Conservation (phyloP, 2,113 vertebrate species). For the Crypturellus undulatus region DNA sequence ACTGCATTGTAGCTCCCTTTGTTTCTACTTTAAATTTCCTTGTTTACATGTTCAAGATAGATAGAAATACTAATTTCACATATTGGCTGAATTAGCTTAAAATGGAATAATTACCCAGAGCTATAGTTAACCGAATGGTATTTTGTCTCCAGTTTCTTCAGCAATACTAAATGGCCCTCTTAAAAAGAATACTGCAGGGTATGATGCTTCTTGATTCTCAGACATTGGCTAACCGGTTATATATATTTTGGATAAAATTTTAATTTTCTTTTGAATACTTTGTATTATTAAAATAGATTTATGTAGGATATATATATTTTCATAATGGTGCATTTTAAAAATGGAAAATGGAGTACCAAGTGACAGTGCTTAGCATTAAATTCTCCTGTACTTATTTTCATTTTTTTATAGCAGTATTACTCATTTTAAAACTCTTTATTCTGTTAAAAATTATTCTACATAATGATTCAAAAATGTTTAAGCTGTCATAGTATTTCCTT, state of each 20-base stretch:
- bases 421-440: conserved; percentile 10
- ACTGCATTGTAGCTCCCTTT: background rate
- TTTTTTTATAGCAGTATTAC: background rate
- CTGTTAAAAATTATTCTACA: background rate
- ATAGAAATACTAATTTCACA: background rate
- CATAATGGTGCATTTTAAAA: background rate
- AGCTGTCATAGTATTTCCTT: background rate
- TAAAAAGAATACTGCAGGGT: background rate
- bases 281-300: background rate
- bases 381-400: conserved; percentile 38
- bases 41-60: background rate
- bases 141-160: conserved; percentile 11
- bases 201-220: conserved; percentile 1
- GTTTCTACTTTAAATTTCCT: background rate
- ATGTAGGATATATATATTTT: background rate
- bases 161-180: background rate
- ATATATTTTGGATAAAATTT: background rate
- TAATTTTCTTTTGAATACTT: conserved; percentile 3
- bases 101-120: background rate
- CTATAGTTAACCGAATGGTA: background rate
- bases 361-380: conserved; percentile 4
- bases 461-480: conserved; percentile 11
- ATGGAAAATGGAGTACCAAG: background rate
- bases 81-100: background rate
- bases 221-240: background rate